Conservation (phyloP, 2,113 vertebrate genomes). For the Calyptommatus sinebrachiatus region DNA sequence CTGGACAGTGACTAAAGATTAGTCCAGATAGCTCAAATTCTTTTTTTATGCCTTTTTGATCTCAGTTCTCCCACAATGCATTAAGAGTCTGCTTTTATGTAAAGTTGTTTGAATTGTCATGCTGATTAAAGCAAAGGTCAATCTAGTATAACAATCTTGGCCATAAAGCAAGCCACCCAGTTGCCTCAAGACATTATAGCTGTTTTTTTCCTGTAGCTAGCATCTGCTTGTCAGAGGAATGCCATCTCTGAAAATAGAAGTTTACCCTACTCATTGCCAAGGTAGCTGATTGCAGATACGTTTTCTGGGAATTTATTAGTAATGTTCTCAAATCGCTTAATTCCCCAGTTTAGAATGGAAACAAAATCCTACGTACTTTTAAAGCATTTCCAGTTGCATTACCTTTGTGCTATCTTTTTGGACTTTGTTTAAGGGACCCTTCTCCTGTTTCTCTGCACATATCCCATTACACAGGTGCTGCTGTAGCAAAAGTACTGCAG, state of each 20-base stretch:
- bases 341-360: not conserved
- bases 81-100: not conserved
- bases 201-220: not conserved
- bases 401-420: not conserved
- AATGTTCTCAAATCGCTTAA: not conserved
- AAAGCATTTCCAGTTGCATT: not conserved
- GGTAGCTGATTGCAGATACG: not conserved
- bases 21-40: not conserved
- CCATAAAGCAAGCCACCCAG: no score
- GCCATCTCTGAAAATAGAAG: not conserved
- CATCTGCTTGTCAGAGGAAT: not conserved
- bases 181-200: not conserved
- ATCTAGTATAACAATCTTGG: not conserved
- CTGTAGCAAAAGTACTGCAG: not conserved
- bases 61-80: not conserved
- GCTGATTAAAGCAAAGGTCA: not conserved
- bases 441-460: not conserved
- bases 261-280: not conserved
- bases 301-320: not conserved
- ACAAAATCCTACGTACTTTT: not conserved
- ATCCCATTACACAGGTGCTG: not conserved
- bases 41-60: not conserved
- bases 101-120: not conserved
- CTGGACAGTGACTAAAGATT: no score
- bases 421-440: not conserved